Conservation (phyloP, 2,888 invertebrate species). For the Diploptera punctata region DNA sequence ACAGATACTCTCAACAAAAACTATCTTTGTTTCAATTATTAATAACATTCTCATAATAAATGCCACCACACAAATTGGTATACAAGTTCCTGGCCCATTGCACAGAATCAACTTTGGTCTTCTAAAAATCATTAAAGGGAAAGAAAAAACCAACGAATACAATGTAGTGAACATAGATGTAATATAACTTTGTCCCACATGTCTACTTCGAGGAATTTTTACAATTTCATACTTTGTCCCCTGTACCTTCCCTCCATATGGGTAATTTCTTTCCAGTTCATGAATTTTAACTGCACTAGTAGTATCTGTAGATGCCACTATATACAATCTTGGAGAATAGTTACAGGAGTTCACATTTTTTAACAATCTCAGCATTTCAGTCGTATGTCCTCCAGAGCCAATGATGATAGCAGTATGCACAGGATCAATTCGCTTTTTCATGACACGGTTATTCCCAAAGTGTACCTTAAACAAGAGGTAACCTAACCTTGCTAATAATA, state of each 20-base stretch:
- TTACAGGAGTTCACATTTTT: conserved; percentile 65
- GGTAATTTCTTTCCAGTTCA: conserved; percentile 56
- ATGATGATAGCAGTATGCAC: conserved; percentile 66
- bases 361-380: conserved; percentile 86
- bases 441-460: too few species aligned
- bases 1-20: conserved; percentile 96
- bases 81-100: conserved; percentile 97
- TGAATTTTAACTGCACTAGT: conserved; percentile 75
- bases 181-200: conserved; percentile 85
- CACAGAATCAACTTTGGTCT: conserved; percentile 85
- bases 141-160: conserved; percentile 69
- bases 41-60: conserved; percentile 75
- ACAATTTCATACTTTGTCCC: conserved; percentile 61
- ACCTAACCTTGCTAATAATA: too few species aligned
- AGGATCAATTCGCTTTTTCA: background rate
- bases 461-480: too few species aligned
- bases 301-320: conserved; percentile 78
- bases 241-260: conserved; percentile 41
- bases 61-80: conserved; percentile 85
- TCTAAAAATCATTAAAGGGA: conserved; percentile 71
- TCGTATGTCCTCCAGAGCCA: conserved; percentile 91
- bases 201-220: conserved; percentile 81
- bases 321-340: conserved; percentile 77
- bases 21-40: conserved; percentile 71
- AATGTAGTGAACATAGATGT: conserved; percentile 81